Conservation (phyloP, 2,113 vertebrate genomes). For the Aythya baeri region DNA sequence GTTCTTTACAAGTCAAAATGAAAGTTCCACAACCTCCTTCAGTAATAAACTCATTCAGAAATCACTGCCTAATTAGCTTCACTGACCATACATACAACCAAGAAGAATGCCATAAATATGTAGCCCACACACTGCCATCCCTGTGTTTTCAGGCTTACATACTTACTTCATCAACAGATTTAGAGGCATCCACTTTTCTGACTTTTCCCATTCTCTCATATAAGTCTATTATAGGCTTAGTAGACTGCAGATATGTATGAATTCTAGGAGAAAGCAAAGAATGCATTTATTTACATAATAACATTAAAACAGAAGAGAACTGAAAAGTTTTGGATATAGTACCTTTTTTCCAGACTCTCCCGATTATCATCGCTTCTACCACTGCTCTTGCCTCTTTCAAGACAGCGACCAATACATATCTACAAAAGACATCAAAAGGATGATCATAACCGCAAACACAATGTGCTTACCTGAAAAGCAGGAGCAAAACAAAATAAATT, state of each 20-base stretch:
- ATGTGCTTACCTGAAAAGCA: background rate
- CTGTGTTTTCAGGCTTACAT: background rate
- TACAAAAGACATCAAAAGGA: slow-evolving; percentile 56
- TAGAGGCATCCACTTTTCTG: slow-evolving; percentile 91
- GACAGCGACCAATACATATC: slow-evolving; percentile 91
- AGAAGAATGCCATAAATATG: background rate
- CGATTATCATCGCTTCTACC: slow-evolving; percentile 96
- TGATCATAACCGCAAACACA: background rate
- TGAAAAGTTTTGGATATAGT: background rate
- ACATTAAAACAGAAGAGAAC: background rate
- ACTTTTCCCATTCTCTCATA: slow-evolving; percentile 93
- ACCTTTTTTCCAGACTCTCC: slow-evolving; percentile 96
- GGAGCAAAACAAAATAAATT: background rate
- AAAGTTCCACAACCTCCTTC: background rate
- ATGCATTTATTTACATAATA: background rate
- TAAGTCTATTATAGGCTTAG: slow-evolving; percentile 90
- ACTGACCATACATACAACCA: background rate
- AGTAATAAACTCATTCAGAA: background rate
- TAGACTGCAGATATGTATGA: slow-evolving; percentile 93
- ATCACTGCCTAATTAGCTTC: background rate
- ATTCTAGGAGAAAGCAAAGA: slow-evolving; percentile 81
- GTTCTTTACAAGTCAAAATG: background rate
- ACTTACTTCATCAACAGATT: slow-evolving; percentile 88
- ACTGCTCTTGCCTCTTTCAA: slow-evolving; percentile 95
- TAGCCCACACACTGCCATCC: background rate